Base-by-base conservation (phyloP, 2,113 vertebrate genomes). In the Clupea harengus region DNA sequence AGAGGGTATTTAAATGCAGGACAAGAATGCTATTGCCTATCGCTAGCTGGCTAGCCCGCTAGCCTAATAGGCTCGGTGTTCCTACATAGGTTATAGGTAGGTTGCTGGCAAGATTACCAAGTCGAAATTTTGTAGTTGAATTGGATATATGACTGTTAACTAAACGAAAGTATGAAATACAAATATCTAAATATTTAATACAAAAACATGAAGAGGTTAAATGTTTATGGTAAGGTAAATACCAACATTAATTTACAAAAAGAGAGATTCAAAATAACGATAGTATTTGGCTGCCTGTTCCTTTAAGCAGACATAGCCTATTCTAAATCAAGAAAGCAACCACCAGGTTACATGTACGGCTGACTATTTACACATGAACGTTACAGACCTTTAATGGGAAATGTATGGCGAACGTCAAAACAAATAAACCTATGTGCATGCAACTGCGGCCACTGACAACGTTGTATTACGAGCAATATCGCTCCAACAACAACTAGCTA, bases 381-480 rank as follows among this genome's bases (percentile, higher is more conserved):
- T 6, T 15, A 13, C 25, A 13, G 15, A 13, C 10, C 39, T 18
- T 39, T 39, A 78, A 39, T 32, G 9, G 11, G 28, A 72, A 72
- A 28, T 28, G n/a, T 72, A 72, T 15, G 64, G 64, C 28, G 25
- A 78, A 44, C 72, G 72, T 78, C 72, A 78, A 78, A 78, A 78
- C 72, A 78, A 78, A 78, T 78, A 78, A 78, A 15, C 72, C 72
- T 78, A 32, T 32, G 13, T 39, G 72, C 28, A 78, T 39, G 72
- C 72, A 78, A 39, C 25, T 32, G 72, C 32, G 32, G 72, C 72
- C 72, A 78, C 72, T 78, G 72, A 83, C 83, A 84, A 84, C 86
- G 84, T 44, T 28, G 86, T 84, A 54, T 81, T 87, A 87, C 86
- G 78, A 87, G 83, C 81, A 82, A 84, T 84, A 83, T 87, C 86